phyloP scores from a whole-genome alignment of 2,888 invertebrate species.

The Dioctria rufipes region DNA sequence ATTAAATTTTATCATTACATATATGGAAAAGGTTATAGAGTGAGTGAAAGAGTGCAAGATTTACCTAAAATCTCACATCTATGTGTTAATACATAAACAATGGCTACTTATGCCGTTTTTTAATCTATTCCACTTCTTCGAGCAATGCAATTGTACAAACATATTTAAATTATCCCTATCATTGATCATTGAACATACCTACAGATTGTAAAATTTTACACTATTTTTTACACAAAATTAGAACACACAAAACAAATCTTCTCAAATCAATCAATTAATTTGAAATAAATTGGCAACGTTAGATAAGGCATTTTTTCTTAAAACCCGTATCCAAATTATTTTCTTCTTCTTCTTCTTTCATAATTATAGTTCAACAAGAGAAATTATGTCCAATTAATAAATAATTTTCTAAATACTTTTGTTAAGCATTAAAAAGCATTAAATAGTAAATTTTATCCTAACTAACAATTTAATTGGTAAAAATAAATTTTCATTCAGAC shows the following conservation, averaged over 20 bases:
- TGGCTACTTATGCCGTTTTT: too few species aligned
- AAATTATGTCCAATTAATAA: slow-evolving; percentile 22
- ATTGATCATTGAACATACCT: too few species aligned
- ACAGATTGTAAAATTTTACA: neutral
- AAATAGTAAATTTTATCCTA: slow-evolving; percentile 53
- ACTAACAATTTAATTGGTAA: too few species aligned
- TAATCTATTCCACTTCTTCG: too few species aligned
- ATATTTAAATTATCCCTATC: too few species aligned
- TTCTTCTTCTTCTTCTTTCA: slow-evolving; percentile 1
- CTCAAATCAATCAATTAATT: slow-evolving; percentile 10
- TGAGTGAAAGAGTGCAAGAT: too few species aligned
- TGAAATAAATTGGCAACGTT: slow-evolving; percentile 3
- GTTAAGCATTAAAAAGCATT: slow-evolving; percentile 58
- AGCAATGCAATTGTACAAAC: too few species aligned
- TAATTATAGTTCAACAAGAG: slow-evolving; percentile 1
- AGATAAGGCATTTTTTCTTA: slow-evolving; percentile 9
- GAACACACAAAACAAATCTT: neutral
- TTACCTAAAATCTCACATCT: too few species aligned
- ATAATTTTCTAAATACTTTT: slow-evolving; percentile 14
- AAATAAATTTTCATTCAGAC: neutral
- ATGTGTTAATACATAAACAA: too few species aligned
- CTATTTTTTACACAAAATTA: neutral
- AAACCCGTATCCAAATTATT: slow-evolving; percentile 56
- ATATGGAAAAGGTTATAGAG: too few species aligned
- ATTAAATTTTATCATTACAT: too few species aligned